Conservation (phyloP, 2,888 invertebrate genomes). For the Tiphia femorata region DNA sequence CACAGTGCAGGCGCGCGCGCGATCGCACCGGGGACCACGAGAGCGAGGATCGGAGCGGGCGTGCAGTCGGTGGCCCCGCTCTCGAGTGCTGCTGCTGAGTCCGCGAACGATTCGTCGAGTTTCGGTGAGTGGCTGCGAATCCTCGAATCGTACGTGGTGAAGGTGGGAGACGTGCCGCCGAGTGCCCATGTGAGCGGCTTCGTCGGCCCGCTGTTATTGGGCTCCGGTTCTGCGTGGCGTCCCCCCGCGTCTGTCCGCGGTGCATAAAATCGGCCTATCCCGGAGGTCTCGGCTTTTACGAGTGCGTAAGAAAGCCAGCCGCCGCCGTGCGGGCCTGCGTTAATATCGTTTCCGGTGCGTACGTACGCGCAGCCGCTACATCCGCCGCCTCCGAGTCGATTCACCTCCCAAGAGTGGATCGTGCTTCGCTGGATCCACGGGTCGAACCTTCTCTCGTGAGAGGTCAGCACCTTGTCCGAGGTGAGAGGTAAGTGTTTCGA, state of each 20-base stretch:
- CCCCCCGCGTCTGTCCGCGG: conserved; percentile 11
- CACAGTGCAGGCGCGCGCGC: conserved; percentile 29
- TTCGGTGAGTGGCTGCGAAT: too few species aligned
- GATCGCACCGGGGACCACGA: neutral
- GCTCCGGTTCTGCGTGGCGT: conserved; percentile 1
- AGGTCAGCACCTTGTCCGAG: conserved; percentile 52
- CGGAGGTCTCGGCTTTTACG: conserved; percentile 10
- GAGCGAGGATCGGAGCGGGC: neutral
- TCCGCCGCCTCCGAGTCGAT: neutral
- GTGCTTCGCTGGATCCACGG: conserved; percentile 2
- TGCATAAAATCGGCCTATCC: conserved; percentile 9
- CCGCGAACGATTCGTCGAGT: neutral
- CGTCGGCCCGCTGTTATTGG: conserved; percentile 10
- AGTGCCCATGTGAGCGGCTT: conserved; percentile 20
- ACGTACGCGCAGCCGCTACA: conserved; percentile 7
- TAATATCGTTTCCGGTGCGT: conserved; percentile 43
- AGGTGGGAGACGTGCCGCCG: too few species aligned
- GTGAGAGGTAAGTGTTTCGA: too few species aligned
- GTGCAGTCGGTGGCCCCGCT: neutral
- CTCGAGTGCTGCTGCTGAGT: neutral
- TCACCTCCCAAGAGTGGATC: too few species aligned
- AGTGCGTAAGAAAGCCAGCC: too few species aligned
- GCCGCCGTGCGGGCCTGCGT: conserved; percentile 18
- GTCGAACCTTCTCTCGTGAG: conserved; percentile 37
- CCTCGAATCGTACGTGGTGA: too few species aligned